These are phyloP conservation scores for Dinomys branickii DNA, from an alignment of 2,113 vertebrate genomes.

Conservation along the genomic window DNA sequence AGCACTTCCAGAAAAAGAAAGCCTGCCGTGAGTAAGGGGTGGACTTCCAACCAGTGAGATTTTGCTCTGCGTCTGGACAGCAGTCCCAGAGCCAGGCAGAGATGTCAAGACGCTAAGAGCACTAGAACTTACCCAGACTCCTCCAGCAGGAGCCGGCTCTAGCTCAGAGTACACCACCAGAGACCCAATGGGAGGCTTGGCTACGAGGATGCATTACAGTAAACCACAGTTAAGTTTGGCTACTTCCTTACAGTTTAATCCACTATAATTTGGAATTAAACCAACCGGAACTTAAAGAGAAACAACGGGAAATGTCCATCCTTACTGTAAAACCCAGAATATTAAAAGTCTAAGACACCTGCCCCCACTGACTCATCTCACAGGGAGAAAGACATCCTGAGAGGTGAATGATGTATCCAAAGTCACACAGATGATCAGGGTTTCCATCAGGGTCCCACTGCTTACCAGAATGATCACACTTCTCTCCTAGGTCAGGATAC, in stretches of 20 bases:
- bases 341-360: not conserved
- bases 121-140: not conserved
- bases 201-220: not conserved
- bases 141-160: not conserved
- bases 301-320: not conserved
- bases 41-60: not conserved
- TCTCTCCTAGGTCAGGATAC: not conserved
- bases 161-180: not conserved
- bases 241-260: conserved; percentile 36
- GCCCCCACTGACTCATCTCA: not conserved
- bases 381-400: not conserved
- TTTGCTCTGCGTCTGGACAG: not conserved
- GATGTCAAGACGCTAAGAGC: not conserved
- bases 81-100: not conserved
- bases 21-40: not conserved
- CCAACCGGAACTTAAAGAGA: not conserved
- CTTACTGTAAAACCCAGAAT: not conserved
- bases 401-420: not conserved
- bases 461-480: not conserved
- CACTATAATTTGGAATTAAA: not conserved
- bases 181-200: not conserved
- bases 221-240: not conserved
- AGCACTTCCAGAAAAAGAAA: not conserved
- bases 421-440: not conserved
- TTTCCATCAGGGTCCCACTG: not conserved